These are phyloP conservation scores for Ctenomys sociabilis DNA, from an alignment of 2,113 vertebrate species.

Conservation along the genomic window DNA sequence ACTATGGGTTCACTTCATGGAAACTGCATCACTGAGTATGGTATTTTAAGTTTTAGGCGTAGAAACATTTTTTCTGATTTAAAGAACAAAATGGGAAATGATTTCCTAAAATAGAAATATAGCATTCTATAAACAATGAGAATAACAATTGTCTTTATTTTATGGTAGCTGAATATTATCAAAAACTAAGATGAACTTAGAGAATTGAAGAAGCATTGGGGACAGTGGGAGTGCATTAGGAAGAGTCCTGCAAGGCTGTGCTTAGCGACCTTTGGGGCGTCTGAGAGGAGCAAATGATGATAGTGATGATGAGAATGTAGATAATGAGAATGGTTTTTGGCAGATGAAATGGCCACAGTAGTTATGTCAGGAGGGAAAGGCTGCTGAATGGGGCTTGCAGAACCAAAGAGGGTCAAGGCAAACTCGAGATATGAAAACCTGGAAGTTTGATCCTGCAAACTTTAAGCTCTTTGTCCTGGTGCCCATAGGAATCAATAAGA, in stretches of 20 bases:
- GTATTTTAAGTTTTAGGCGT: background rate
- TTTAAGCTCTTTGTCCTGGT: too few species aligned
- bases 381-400: background rate
- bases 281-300: background rate
- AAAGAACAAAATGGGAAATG: background rate
- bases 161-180: background rate
- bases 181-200: background rate
- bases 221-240: background rate
- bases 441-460: background rate
- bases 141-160: background rate
- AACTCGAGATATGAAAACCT: background rate
- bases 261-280: background rate
- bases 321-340: background rate
- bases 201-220: background rate
- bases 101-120: background rate
- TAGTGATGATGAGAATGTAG: background rate
- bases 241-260: background rate
- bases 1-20: background rate
- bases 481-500: too few species aligned
- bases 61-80: background rate
- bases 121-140: background rate
- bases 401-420: background rate
- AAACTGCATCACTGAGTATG: background rate
- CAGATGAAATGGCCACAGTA: background rate
- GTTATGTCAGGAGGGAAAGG: background rate